Evolutionary conservation across 1,140 invertebrate species (phyloP).

Genomic region (Drosophila pseudoananassae): DNA sequence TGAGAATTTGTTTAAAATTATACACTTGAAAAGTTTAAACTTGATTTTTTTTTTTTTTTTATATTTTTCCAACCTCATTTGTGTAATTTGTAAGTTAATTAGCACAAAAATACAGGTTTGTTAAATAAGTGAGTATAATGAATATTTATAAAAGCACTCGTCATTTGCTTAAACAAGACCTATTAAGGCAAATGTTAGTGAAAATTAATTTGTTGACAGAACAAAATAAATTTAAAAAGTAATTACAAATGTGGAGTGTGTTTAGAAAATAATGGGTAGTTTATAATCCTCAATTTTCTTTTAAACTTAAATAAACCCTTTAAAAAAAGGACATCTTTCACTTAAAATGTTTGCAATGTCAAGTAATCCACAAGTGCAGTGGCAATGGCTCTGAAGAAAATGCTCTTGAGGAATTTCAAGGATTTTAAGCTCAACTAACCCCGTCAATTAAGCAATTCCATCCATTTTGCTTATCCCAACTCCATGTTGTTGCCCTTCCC

Average conservation of each 20-base stretch:
- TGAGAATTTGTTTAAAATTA: no score
- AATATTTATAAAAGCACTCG: neutral
- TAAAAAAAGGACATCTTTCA: neutral
- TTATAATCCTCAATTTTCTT: neutral
- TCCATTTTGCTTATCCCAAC: conserved; percentile 26
- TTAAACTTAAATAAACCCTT: neutral
- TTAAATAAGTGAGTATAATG: neutral
- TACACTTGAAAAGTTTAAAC: no score
- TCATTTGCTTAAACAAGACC: no score
- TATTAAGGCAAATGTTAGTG: neutral
- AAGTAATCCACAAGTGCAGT: neutral
- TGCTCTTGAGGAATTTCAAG: neutral
- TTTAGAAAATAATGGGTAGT: no score
- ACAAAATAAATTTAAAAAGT: neutral
- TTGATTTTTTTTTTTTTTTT: neutral
- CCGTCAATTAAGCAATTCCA: conserved; percentile 28
- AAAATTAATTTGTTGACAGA: neutral
- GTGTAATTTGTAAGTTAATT: conserved; percentile 2
- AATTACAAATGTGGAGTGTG: neutral
- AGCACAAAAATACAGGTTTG: neutral
- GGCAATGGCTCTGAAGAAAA: neutral
- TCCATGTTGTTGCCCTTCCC: neutral
- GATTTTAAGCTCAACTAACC: conserved; percentile 4
- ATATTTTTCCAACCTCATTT: neutral
- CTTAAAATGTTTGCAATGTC: neutral